Conservation (phyloP, 2,113 vertebrate genomes). For the Otis tarda region DNA sequence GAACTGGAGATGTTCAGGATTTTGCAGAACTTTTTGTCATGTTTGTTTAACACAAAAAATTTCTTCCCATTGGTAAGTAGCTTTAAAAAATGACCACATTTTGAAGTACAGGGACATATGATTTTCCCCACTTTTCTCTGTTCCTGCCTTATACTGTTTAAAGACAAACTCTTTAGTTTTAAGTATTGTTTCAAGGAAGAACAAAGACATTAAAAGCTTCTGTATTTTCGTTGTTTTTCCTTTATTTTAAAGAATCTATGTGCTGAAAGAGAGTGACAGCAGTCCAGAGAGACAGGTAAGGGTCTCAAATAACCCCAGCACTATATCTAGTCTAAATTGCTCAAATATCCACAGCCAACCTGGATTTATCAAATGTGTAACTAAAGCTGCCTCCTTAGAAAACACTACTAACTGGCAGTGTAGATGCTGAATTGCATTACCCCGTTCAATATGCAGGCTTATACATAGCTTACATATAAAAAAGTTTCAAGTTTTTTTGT, state of each 20-base stretch:
- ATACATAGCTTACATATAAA: neutral
- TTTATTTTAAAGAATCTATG: neutral
- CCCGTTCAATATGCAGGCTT: neutral
- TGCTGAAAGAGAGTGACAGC: neutral
- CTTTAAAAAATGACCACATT: neutral
- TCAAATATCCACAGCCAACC: neutral
- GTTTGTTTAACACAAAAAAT: neutral
- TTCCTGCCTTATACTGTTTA: neutral
- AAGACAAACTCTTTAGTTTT: neutral
- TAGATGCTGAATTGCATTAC: neutral
- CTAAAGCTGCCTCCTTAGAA: neutral
- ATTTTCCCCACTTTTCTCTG: neutral
- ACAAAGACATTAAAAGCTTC: neutral
- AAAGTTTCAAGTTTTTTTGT: neutral
- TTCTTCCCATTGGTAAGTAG: fast-evolving
- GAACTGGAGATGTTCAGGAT: neutral
- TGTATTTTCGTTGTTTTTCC: neutral
- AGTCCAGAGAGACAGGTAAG: neutral
- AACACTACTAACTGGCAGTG: neutral
- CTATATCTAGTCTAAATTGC: neutral
- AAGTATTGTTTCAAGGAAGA: neutral
- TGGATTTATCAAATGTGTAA: neutral
- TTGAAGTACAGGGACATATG: neutral
- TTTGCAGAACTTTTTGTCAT: neutral
- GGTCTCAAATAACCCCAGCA: neutral